These are phyloP conservation scores for Silurus meridionalis DNA, from an alignment of 2,113 vertebrate genomes.

Conservation along the genomic window DNA sequence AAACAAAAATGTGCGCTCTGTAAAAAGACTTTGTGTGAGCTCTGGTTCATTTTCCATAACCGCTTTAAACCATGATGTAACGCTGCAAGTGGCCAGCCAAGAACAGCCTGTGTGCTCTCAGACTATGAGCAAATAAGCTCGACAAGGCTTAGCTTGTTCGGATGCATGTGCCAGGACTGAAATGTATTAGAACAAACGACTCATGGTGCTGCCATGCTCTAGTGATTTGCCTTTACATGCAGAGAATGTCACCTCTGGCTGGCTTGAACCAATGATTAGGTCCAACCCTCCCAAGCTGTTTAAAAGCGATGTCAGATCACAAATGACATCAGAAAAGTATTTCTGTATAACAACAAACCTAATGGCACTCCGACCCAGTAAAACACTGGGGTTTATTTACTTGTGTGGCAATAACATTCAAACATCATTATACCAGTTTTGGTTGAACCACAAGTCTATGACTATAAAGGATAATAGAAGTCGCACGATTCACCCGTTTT, in stretches of 20 bases:
- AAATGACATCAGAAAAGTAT: neutral
- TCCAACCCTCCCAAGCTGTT: neutral
- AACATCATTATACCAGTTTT: neutral
- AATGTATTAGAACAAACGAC: constrained; percentile 70
- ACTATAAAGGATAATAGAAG: neutral
- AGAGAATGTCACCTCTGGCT: constrained; percentile 24
- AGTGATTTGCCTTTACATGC: constrained; percentile 32
- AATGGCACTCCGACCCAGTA: neutral
- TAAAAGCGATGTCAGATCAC: neutral
- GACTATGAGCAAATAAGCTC: constrained; percentile 68
- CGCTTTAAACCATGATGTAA: constrained; percentile 71
- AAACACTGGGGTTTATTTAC: neutral
- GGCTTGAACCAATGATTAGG: neutral
- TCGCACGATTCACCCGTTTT: too few relatives aligned
- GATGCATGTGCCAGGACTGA: constrained; percentile 62
- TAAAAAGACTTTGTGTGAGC: constrained; percentile 58
- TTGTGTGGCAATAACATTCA: neutral
- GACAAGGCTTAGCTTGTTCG: constrained; percentile 76
- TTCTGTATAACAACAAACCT: neutral
- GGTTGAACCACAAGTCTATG: too few relatives aligned
- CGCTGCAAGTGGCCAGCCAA: constrained; percentile 58
- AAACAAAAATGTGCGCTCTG: constrained; percentile 49
- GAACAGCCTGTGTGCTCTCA: constrained; percentile 62
- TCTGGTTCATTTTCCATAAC: constrained; percentile 68
- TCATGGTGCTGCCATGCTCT: constrained; percentile 55